A percentile compares a stretch with the other conserved stretches of the same genome.
Conservation (phyloP, 2,113 vertebrate species). For the Nothocercus nigrocapillus region DNA sequence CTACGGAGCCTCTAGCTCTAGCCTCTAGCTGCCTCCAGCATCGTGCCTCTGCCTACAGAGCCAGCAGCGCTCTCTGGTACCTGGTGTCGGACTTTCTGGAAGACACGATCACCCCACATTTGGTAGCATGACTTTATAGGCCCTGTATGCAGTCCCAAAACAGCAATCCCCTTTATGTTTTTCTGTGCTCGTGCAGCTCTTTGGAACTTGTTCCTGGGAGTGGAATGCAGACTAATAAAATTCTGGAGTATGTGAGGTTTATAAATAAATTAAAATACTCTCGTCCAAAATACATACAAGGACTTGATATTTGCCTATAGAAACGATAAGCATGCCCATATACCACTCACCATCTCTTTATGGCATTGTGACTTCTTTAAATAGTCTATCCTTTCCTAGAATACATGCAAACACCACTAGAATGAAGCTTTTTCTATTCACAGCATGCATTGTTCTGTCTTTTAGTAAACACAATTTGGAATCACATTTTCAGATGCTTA, state of each 20-base stretch:
- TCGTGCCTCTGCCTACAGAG: background rate
- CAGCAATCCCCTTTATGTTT: background rate
- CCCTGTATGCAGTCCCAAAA: background rate
- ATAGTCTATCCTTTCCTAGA: background rate
- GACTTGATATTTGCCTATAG: background rate
- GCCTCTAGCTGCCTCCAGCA: no score
- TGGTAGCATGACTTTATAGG: background rate
- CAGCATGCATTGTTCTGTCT: background rate
- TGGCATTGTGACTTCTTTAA: background rate
- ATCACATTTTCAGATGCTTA: background rate
- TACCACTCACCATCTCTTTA: background rate
- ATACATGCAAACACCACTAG: background rate
- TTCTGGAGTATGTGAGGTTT: background rate
- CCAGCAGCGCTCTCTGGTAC: background rate
- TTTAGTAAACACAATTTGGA: background rate
- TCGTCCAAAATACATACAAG: conserved; percentile 15
- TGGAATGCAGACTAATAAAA: conserved; percentile 55
- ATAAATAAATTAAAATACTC: conserved; percentile 43
- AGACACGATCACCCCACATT: background rate
- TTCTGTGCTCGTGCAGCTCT: background rate
- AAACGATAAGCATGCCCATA: background rate
- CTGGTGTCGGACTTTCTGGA: background rate
- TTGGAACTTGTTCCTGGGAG: conserved; percentile 29
- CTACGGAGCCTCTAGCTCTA: no score
- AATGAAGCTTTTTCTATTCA: background rate